Evolutionary conservation across 2,113 vertebrate species (phyloP).

Genomic region (Cheirogaleus medius): DNA sequence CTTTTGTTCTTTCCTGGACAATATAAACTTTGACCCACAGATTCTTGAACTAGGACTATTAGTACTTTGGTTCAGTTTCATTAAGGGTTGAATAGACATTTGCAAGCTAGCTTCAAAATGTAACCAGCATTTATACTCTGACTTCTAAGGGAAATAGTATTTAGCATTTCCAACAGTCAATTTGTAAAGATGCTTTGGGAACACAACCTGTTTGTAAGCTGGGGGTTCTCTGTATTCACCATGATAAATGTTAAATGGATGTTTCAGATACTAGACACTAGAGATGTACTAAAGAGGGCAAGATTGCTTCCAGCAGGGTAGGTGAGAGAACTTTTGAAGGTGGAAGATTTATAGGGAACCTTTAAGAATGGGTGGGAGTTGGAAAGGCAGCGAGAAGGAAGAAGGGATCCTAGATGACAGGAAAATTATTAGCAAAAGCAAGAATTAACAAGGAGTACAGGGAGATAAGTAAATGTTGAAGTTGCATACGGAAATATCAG

Average conservation of each 20-base stretch:
- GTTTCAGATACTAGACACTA: background rate
- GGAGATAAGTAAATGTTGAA: background rate
- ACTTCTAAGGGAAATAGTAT: background rate
- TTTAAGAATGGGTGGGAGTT: background rate
- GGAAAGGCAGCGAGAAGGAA: slow-evolving; percentile 7
- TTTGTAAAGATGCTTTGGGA: background rate
- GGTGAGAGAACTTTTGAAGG: background rate
- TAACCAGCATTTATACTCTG: background rate
- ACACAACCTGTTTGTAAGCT: slow-evolving; percentile 10
- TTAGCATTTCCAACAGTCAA: background rate
- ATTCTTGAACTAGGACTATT: background rate
- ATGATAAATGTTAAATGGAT: background rate
- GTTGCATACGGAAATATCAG: background rate
- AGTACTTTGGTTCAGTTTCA: background rate
- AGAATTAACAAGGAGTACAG: background rate
- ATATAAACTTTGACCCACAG: background rate
- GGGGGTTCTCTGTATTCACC: background rate
- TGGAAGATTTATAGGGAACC: background rate
- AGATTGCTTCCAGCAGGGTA: background rate
- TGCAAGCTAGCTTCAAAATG: background rate
- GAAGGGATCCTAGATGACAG: background rate
- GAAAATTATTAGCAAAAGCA: background rate
- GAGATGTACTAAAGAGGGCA: background rate
- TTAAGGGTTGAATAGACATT: background rate
- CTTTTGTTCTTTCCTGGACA: background rate